A percentile compares a stretch with the other conserved stretches of the same genome.
phyloP scores from a whole-genome alignment of 1,140 invertebrate species.

The Eriosoma lanigerum region DNA sequence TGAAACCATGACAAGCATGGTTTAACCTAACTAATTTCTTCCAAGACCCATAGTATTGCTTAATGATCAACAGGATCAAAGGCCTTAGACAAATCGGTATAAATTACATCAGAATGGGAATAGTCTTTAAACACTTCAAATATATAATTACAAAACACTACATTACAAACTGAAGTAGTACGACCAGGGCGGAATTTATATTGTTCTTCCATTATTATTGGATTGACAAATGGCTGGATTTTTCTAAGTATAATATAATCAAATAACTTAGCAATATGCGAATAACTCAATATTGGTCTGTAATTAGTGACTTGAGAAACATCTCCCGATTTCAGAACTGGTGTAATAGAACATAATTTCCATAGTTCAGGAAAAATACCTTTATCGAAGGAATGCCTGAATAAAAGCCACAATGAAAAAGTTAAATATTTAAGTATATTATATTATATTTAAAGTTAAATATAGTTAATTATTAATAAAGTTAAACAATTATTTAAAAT shows the following conservation, averaged over 20 bases:
- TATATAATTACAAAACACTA: not conserved
- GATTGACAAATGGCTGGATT: not conserved
- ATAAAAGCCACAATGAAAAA: too few relatives aligned
- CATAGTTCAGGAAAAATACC: not conserved
- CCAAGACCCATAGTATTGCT: not conserved
- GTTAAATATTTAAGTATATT: too few relatives aligned
- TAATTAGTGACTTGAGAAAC: not conserved
- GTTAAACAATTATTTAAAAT: too few relatives aligned
- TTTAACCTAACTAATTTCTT: not conserved
- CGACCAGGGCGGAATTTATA: not conserved
- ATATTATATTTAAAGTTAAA: too few relatives aligned
- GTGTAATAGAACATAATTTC: not conserved
- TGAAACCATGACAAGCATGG: not conserved
- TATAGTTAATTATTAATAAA: too few relatives aligned
- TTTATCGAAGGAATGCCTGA: too few relatives aligned
- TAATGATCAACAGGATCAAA: not conserved
- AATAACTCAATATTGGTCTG: not conserved
- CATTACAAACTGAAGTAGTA: not conserved
- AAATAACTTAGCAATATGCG: not conserved
- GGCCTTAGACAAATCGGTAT: not conserved
- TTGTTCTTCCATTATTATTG: not conserved
- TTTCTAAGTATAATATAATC: not conserved
- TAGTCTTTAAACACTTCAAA: not conserved
- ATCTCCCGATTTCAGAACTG: not conserved
- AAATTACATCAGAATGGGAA: not conserved